These are phyloP conservation scores for Rissa tridactyla DNA, from an alignment of 2,113 vertebrate genomes.

Conservation along the genomic window DNA sequence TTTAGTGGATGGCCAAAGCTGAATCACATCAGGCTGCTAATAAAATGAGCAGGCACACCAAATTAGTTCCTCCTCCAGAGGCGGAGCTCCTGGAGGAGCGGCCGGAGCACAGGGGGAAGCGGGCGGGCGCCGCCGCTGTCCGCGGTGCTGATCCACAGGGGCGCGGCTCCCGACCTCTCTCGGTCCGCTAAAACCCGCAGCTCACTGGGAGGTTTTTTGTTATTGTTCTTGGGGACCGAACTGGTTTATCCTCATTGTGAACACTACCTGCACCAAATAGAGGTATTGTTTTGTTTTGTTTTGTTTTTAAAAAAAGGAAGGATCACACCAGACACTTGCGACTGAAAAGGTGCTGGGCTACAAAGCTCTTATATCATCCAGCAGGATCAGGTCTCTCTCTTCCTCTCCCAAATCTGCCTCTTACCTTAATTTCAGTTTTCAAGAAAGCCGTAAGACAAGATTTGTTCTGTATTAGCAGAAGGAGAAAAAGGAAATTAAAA, in stretches of 20 bases:
- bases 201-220: fast-evolving
- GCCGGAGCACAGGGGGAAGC: background rate
- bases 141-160: slow-evolving; percentile 62
- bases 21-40: background rate
- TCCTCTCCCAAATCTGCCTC: background rate
- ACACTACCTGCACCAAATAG: background rate
- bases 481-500: slow-evolving; percentile 12
- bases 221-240: background rate
- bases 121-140: slow-evolving; percentile 41
- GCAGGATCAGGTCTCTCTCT: background rate
- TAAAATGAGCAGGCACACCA: background rate
- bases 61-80: background rate
- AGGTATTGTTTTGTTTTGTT: too few relatives aligned
- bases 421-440: background rate
- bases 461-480: background rate
- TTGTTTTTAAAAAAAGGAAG: too few relatives aligned
- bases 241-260: background rate
- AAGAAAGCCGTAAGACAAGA: background rate
- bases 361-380: background rate
- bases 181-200: fast-evolving
- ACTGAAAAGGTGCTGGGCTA: background rate
- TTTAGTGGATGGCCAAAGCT: background rate
- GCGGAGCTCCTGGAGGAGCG: background rate
- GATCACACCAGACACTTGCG: background rate
- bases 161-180: background rate